Evolutionary conservation across 2,888 invertebrate species (phyloP).

Genomic region (Pseudococcus longispinus): DNA sequence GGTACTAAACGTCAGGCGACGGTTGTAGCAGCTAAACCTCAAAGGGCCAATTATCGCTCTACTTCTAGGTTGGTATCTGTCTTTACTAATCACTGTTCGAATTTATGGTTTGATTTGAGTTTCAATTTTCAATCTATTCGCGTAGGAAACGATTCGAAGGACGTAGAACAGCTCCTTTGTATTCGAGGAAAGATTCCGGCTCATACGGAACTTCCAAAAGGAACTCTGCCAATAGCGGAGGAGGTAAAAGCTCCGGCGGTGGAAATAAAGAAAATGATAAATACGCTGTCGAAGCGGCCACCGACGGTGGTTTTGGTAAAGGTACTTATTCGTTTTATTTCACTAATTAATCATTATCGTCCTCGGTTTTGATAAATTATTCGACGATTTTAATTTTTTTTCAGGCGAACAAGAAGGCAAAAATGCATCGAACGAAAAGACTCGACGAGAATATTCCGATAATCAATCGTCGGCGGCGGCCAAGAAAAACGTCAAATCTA

Average conservation of each 20-base stretch:
- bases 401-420: constrained; percentile 1
- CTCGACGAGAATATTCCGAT: constrained; percentile 11
- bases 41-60: constrained; percentile 43
- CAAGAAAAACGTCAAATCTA: constrained; percentile 44
- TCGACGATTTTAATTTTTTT: neutral
- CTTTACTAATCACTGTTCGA: neutral
- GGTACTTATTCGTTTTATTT: neutral
- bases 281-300: neutral
- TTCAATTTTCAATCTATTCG: neutral
- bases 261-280: constrained; percentile 51
- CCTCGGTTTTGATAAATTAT: neutral
- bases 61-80: constrained; percentile 33
- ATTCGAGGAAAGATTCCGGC: constrained; percentile 49
- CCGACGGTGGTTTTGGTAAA: neutral
- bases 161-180: constrained; percentile 39
- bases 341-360: neutral
- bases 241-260: neutral
- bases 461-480: neutral
- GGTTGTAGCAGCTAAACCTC: constrained; percentile 37
- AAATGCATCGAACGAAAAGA: neutral
- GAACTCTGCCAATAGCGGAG: neutral
- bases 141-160: constrained; percentile 43
- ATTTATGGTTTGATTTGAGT: neutral
- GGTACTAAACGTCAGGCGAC: constrained; percentile 40
- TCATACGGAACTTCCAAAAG: constrained; percentile 30